These are phyloP conservation scores for Fragariocoptes setiger DNA, from an alignment of 1,140 invertebrate genomes.

Conservation along the genomic window DNA sequence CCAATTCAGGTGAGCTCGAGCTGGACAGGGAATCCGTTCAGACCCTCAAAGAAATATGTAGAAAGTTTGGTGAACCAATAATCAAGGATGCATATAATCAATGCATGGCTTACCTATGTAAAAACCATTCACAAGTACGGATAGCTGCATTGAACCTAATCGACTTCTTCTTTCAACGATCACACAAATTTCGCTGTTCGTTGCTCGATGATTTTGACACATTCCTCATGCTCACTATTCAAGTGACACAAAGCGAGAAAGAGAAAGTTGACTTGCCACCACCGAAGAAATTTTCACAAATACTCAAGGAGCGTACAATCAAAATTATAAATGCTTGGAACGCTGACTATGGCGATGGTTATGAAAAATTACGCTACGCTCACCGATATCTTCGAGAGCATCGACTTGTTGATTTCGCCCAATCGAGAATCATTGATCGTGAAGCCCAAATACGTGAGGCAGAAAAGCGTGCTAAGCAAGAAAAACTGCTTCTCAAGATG, in stretches of 20 bases:
- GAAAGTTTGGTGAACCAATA: not conserved
- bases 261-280: constrained; percentile 17
- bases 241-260: constrained; percentile 16
- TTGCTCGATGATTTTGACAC: constrained; percentile 20
- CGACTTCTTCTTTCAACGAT: constrained; percentile 23
- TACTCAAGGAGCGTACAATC: constrained; percentile 18
- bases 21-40: not conserved
- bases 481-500: not conserved
- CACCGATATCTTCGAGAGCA: not conserved
- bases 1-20: not conserved
- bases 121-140: constrained; percentile 25
- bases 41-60: not conserved
- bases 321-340: constrained; percentile 22
- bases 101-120: constrained; percentile 6
- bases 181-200: constrained; percentile 22
- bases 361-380: constrained; percentile 11
- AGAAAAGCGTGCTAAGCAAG: not conserved
- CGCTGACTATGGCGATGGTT: constrained; percentile 19
- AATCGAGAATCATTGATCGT: not conserved
- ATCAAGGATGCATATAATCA: not conserved
- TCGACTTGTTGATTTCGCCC: not conserved
- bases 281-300: constrained; percentile 19
- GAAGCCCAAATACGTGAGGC: not conserved
- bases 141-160: constrained; percentile 22
- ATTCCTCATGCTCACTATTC: constrained; percentile 20